Evolutionary conservation across 2,888 invertebrate genomes (phyloP), one percentile per base, ranked within the genome.

Genomic region (Xylophagus ater): DNA sequence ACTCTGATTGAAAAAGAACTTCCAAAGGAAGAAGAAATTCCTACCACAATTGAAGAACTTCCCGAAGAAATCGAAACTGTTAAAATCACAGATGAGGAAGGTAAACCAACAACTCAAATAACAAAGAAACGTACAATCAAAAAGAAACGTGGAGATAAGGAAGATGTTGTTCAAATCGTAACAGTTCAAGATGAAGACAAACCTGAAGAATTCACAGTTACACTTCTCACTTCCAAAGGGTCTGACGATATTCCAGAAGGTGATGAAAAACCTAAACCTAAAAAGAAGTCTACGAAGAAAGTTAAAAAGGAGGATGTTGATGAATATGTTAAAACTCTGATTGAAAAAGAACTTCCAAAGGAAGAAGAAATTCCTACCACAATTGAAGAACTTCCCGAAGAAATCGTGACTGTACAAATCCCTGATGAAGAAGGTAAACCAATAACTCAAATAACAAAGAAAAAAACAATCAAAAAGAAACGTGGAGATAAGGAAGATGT

Each of bases 91-190:
- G 57, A 65, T 44, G 54, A 37, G 17, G 29, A 29, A 36, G 64
- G 61, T 2, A 60, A 58, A 34, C 47, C 57, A 2, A 58, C 58
- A 19, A 56, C 56, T 41, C 59, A 60, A 31, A 60, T 55, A 3
- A 60, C 59, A 0, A 68, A 65, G 3, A 70, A 63, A 42, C 67
- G 67, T 1, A 58, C 62, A 3, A 62, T 69, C 2, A 72, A 65
- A 47, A 67, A 66, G 37, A 60, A 55, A 41, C 63, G 60, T 34
- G 70, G 65, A 2, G 53, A 54, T 0, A 67, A 68, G 34, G 54
- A 64, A 43, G 68, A 69, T 48, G 55, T 66, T 7, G 68, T 71
- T 2, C 67, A 66, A 51, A 64, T 65, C n/a, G 57, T 64, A 3
- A 70, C 69, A 5, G 54, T 66, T 12, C 58, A 67, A 51, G 45